These are phyloP conservation scores for Oryctolagus cuniculus DNA, from an alignment of 2,113 vertebrate genomes.

Conservation along the genomic window DNA sequence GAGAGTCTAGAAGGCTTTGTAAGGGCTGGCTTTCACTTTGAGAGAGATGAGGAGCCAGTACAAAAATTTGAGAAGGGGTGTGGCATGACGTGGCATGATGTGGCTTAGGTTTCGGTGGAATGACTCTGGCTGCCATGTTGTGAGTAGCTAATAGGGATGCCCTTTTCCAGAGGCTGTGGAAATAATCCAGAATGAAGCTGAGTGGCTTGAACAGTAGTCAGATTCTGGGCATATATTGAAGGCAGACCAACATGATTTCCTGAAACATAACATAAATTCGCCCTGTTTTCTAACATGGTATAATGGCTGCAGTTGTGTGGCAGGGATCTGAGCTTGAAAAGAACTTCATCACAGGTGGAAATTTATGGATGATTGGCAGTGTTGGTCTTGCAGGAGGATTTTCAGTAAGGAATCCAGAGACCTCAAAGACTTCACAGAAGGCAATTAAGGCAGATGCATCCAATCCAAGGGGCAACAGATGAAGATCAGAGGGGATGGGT, in stretches of 20 bases:
- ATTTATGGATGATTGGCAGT: neutral
- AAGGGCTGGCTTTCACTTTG: neutral
- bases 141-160: neutral
- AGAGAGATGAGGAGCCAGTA: neutral
- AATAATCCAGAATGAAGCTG: neutral
- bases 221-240: neutral
- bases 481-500: neutral
- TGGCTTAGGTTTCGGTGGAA: neutral
- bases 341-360: neutral
- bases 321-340: neutral
- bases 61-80: neutral
- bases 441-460: neutral
- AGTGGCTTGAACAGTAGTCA: neutral
- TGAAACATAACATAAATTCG: neutral
- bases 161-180: neutral
- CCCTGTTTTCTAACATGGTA: neutral
- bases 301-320: neutral
- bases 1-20: neutral
- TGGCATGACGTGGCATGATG: neutral
- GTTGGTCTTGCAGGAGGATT: neutral
- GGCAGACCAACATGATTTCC: neutral
- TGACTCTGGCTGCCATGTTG: neutral
- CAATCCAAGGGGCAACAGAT: neutral
- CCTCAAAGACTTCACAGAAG: conserved; percentile 25
- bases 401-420: neutral